Base-by-base conservation (phyloP, 2,888 invertebrate genomes). In the Auanema freiburgensis region DNA sequence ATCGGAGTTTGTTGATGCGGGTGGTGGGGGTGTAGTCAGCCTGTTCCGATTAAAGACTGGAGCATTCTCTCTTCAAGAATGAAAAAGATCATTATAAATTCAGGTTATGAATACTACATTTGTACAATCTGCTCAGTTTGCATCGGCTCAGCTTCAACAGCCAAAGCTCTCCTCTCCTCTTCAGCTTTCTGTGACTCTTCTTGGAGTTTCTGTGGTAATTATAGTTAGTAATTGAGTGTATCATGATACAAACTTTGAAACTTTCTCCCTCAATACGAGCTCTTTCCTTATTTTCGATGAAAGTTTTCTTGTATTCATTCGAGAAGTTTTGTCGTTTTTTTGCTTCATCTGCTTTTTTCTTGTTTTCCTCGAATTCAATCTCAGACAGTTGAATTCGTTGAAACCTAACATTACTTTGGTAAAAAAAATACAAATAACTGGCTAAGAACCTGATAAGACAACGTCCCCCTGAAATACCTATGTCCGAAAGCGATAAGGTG, bases 201-300 rank as follows among this genome's bases (percentile, higher is more conserved):
- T 46, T 33, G 16, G 4, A 46, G 8, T 8, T 46, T 46, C 46
- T 46, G 21, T 5, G 4, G 21, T 46, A 46, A 46, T 46, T 16
- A 18, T 46, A 16, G 21, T 18, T 8, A 21, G 46, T 5, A 8
- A 3, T 18, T 8, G 46, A 8, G 46, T n/a, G n/a, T n/a, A n/a
- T n/a, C n/a, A 33, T 33, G 3, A 5, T 8, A 33, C 4, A 10
- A n/a, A 52, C 49, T 44, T 49, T 16, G 21, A 16, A n/a, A 40
- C 58, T 42, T 44, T 64, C 66, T 11, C 18, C 57, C 56, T 76
- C 74, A 11, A 76, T 25, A 11, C 66, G 52, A 10, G 63, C 62
- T 16, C 73, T 60, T 50, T 72, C 66, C 18, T 65, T 71, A 54
- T 75, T 77, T 50, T 74, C 73, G 18, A 60, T 18, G 8, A 53